phyloP scores from a whole-genome alignment of 2,888 invertebrate genomes.

The Epirrita christyi region DNA sequence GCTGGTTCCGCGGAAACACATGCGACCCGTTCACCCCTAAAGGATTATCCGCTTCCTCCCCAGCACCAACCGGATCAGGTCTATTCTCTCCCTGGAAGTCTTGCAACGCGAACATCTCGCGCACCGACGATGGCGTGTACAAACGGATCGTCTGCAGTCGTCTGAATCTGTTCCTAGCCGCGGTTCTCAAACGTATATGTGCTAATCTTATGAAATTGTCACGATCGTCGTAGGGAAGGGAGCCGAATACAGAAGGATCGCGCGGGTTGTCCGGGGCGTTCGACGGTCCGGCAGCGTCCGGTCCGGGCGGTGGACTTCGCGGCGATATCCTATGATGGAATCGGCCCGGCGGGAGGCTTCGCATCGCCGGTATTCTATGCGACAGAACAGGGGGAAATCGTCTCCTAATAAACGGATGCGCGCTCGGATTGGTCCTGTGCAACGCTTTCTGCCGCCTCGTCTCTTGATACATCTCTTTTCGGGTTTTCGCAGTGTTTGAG shows the following conservation, averaged over 20 bases:
- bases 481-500: slow-evolving; percentile 68
- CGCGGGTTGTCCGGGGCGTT: slow-evolving; percentile 57
- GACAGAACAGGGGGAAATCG: slow-evolving; percentile 66
- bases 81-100: slow-evolving; percentile 53
- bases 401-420: slow-evolving; percentile 67
- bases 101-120: slow-evolving; percentile 71
- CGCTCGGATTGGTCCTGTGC: slow-evolving; percentile 71
- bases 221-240: slow-evolving; percentile 58
- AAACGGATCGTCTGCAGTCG: slow-evolving; percentile 73
- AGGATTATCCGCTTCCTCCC: background rate
- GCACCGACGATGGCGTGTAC: slow-evolving; percentile 73
- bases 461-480: slow-evolving; percentile 72
- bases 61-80: background rate
- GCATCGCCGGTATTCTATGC: slow-evolving; percentile 70
- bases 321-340: slow-evolving; percentile 35
- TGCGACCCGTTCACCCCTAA: background rate
- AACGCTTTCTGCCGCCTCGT: slow-evolving; percentile 70
- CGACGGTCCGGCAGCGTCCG: slow-evolving; percentile 61
- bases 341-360: slow-evolving; percentile 60
- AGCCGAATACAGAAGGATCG: background rate
- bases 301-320: slow-evolving; percentile 42
- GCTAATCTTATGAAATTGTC: slow-evolving; percentile 73
- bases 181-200: slow-evolving; percentile 71
- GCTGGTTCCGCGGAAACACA: background rate
- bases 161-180: slow-evolving; percentile 68